Conservation (phyloP, 2,888 invertebrate species). For the Glyphotaelius pellucidus region DNA sequence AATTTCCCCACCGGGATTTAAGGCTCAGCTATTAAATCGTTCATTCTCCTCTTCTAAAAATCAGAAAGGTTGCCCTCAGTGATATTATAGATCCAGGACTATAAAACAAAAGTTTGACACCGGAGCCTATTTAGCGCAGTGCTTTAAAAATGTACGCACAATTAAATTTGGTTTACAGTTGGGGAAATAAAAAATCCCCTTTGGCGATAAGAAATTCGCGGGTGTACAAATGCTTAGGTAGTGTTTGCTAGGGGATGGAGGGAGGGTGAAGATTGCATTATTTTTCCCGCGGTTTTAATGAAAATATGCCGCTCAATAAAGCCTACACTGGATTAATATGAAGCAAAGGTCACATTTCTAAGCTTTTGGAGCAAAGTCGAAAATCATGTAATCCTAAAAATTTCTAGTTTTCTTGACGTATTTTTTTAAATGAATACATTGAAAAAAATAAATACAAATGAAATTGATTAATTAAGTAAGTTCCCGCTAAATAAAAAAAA, state of each 20-base stretch:
- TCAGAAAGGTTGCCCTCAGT: conserved; percentile 25
- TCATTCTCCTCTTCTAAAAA: not conserved
- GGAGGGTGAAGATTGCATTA: conserved; percentile 32
- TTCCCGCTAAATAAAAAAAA: no score
- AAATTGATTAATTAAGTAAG: no score
- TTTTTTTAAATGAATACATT: no score
- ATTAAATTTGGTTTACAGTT: conserved; percentile 66
- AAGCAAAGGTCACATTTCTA: not conserved
- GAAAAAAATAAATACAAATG: no score
- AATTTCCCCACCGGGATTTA: conserved; percentile 14
- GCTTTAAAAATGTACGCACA: conserved; percentile 66
- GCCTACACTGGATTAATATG: not conserved
- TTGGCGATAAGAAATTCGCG: conserved; percentile 57
- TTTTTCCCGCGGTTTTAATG: conserved; percentile 31
- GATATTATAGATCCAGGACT: conserved; percentile 19
- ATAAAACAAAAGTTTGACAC: conserved; percentile 65
- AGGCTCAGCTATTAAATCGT: not conserved
- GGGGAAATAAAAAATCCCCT: conserved; percentile 61
- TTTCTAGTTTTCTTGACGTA: no score
- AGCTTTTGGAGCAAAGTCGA: not conserved
- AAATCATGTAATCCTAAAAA: not conserved
- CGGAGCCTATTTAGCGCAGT: conserved; percentile 63
- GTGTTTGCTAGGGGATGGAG: conserved; percentile 36
- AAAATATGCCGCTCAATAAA: conserved; percentile 42
- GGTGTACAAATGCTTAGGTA: conserved; percentile 54